Percentiles rank a stretch among this genome's conserved stretches.
These are phyloP conservation scores for Lithobates pipiens DNA, from an alignment of 2,797 vertebrate genomes.

Conservation along the genomic window DNA sequence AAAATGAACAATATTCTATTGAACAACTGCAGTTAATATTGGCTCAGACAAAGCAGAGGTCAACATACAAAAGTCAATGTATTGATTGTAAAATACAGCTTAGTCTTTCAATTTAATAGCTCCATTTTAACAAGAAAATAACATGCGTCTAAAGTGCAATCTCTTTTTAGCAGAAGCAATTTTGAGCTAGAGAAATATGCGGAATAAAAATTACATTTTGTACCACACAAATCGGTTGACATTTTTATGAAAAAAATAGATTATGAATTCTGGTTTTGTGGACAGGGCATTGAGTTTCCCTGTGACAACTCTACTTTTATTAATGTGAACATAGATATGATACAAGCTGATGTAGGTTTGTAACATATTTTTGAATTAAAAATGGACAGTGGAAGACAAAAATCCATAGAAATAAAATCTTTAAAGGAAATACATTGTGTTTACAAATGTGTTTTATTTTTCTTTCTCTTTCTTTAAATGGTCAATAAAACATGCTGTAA, in stretches of 20 bases:
- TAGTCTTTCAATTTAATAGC: conserved; percentile 52
- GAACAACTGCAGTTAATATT: conserved; percentile 50
- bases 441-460: conserved; percentile 1
- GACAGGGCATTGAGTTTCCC: neutral
- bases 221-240: conserved; percentile 21
- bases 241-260: conserved; percentile 33
- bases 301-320: neutral
- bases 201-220: conserved; percentile 22
- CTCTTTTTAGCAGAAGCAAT: conserved; percentile 37
- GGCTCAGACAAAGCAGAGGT: conserved; percentile 53
- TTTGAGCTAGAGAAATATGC: conserved; percentile 29
- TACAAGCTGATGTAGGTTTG: neutral
- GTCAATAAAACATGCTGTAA: neutral
- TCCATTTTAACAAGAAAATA: conserved; percentile 53
- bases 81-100: conserved; percentile 53
- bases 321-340: neutral
- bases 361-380: conserved; percentile 19
- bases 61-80: conserved; percentile 52
- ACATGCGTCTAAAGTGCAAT: conserved; percentile 41
- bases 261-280: neutral
- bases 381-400: conserved; percentile 18
- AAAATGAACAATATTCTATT: conserved; percentile 58
- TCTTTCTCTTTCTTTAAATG: conserved; percentile 6
- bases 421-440: conserved; percentile 1
- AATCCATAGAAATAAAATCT: conserved; percentile 29